Evolutionary conservation across 2,888 invertebrate genomes (phyloP), one percentile per base, ranked within the genome.

Genomic region (Agelastica alni): DNA sequence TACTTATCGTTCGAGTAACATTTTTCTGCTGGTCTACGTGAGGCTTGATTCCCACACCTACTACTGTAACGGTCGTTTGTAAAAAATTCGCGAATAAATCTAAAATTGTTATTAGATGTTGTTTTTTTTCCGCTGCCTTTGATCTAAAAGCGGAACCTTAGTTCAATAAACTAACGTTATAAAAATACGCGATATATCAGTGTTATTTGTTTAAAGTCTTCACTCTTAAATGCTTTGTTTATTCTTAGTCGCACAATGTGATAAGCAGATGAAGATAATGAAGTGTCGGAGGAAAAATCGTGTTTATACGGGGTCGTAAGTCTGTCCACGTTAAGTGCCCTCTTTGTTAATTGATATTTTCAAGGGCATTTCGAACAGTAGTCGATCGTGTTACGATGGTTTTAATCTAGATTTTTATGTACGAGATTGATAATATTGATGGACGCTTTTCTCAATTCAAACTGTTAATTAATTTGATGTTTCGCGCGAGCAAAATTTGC

Each of bases 271-370:
- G 16, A 16, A 4, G 14, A 34, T 34, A 9, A 34, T 31, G 13
- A 10, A 31, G 31, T n/a, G n/a, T 10, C 16, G 16, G 16, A 4
- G 34, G 16, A 34, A 16, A 34, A 34, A 34, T 34, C 16, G n/a
- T 34, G 34, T 34, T 34, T 34, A 34, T 16, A 16, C 14, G 9
- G 16, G 14, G 14, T n/a, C 12, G 16, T 16, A 34, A 34, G 34
- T 34, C 34, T 13, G 10, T 13, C 34, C 34, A 16, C 7, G 34
- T 34, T 34, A 2, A 34, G 16, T 2, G 14, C 16, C 14, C 14
- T 16, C 14, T n/a, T n/a, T 34, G 34, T 13, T 32, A 13, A 34
- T 31, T 17, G 44, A 44, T 31, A 17, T 44, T 18, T 18, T 18
- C 44, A 44, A 31, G 44, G 32, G 7, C 3, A 16, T 34, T 34